Base-by-base conservation (phyloP, 2,797 vertebrate species). In the Phyllotis vaccarum region DNA sequence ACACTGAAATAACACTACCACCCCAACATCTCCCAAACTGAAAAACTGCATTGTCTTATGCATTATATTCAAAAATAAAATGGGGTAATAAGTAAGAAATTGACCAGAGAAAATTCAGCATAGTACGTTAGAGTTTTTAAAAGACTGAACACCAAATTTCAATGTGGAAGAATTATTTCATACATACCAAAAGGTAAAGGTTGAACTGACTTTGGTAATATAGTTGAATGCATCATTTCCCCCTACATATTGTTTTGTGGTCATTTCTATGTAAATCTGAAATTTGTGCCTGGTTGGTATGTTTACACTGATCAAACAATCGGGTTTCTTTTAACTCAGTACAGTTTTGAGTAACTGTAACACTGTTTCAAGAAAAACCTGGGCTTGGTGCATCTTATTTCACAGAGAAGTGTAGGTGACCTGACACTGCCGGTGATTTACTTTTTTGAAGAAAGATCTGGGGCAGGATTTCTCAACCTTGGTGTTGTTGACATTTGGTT, bases 81-180 rank as follows among this genome's bases (percentile, higher is more conserved):
- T 16, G 46, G 64, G 17, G 60, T 75, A 89, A 89, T 43, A 40
- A 60, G 17, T 40, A 5, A n/a, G 14, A 90, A 89, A 72, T 4
- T 87, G 46, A 64, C 82, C 29, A 83, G 78, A 92, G 75, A 92
- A 86, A 91, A 86, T 76, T 76, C 27, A 80, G 3, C 81, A 2
- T 40, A 74, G 40, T 83, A 54, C 46, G 86, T 89, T 2, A 90
- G n/a, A 64, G 54, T 80, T 92, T 95, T 62, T 29, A 60, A 96
- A 93, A 85, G 78, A 72, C 7, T 62, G 46, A 87, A 49, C 70
- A 89, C 6, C 49, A 17, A 68, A 87, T 89, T 95, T 91, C 52
- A 93, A 96, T 54, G 40, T 81, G 34, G 66, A 94, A 87, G 37
- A 87, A 85, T 81, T 93, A 89, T 81, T 93, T 85, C 24, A 74